phyloP scores from a whole-genome alignment of 2,113 vertebrate genomes.

The Melospiza georgiana region DNA sequence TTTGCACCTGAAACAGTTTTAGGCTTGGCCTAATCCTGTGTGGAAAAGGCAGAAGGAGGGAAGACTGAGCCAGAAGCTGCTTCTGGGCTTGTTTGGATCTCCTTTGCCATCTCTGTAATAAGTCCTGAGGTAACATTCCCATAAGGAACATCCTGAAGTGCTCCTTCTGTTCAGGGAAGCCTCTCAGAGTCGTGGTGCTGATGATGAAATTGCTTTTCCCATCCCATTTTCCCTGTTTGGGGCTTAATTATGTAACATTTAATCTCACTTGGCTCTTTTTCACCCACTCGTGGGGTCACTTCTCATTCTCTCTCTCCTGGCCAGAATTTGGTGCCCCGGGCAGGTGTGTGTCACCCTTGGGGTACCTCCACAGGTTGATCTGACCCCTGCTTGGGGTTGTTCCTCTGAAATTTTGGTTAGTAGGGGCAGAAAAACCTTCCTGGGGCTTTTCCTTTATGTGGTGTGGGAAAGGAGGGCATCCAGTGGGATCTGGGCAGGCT shows the following conservation, averaged over 20 bases:
- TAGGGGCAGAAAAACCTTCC: background rate
- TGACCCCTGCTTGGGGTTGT: background rate
- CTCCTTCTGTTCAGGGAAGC: accelerated
- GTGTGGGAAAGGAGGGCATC: background rate
- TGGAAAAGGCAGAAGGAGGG: background rate
- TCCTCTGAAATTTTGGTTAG: background rate
- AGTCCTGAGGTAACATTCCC: background rate
- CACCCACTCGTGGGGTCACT: accelerated
- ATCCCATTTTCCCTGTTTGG: accelerated
- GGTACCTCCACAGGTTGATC: background rate
- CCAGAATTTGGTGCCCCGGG: background rate
- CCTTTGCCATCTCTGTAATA: background rate
- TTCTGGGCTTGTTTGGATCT: background rate
- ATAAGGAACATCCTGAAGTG: accelerated
- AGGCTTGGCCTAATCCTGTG: background rate
- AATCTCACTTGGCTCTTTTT: background rate
- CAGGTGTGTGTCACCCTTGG: background rate
- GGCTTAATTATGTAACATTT: background rate
- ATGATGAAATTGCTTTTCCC: background rate
- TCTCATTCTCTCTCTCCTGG: background rate
- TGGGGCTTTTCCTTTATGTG: background rate
- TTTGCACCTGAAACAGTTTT: background rate
- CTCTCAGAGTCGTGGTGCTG: background rate
- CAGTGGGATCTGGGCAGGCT: too few species aligned
- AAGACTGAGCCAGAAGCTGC: background rate